These are phyloP conservation scores for Griposia aprilina DNA, from an alignment of 2,888 invertebrate species.

Conservation along the genomic window DNA sequence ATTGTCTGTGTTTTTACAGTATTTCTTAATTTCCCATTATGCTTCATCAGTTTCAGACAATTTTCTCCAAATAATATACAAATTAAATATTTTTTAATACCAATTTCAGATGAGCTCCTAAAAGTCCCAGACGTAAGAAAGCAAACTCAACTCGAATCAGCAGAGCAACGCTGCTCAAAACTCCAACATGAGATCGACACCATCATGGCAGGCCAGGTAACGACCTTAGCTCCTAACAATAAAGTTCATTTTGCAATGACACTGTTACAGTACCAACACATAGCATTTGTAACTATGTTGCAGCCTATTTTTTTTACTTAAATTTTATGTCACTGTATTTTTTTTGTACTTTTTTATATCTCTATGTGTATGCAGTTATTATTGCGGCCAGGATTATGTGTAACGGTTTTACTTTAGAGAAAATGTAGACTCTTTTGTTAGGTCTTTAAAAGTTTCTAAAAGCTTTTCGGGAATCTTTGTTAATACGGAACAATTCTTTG, in stretches of 20 bases:
- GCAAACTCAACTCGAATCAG: constrained; percentile 85
- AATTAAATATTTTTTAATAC: background rate
- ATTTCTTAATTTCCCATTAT: background rate
- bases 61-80: background rate
- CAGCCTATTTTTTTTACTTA: constrained; percentile 58
- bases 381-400: constrained; percentile 63
- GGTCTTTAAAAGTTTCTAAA: background rate
- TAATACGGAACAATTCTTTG: background rate
- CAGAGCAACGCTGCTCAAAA: constrained; percentile 83
- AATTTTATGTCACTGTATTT: constrained; percentile 59
- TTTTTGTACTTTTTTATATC: constrained; percentile 61
- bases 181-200: constrained; percentile 86
- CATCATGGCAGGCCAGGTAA: constrained; percentile 84
- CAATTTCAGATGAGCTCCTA: constrained; percentile 82
- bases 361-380: constrained; percentile 61
- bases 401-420: background rate
- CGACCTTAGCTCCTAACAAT: constrained; percentile 24
- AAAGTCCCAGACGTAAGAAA: constrained; percentile 88
- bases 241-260: constrained; percentile 53
- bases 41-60: background rate
- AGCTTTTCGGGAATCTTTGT: background rate
- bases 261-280: constrained; percentile 56
- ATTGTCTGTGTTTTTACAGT: background rate
- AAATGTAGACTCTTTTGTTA: too few relatives aligned
- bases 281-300: constrained; percentile 72